These are phyloP conservation scores for Hyperoplus lanceolatus DNA, from an alignment of 2,797 vertebrate species.

Conservation along the genomic window DNA sequence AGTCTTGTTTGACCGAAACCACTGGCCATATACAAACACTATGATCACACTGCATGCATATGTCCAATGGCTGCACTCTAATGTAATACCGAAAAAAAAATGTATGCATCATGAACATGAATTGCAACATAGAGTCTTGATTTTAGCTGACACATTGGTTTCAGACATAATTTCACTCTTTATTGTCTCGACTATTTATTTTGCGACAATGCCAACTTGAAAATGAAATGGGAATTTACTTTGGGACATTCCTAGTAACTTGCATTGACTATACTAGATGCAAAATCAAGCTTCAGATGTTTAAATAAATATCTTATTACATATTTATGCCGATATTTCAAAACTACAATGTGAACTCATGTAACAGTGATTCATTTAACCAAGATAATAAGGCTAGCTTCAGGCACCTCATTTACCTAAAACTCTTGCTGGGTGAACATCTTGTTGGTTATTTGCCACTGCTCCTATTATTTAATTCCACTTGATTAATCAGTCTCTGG, in stretches of 20 bases:
- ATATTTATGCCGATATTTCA: not conserved
- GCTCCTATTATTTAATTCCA: not conserved
- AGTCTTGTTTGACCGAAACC: conserved; percentile 5
- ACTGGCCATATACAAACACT: not conserved
- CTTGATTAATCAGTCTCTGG: no score
- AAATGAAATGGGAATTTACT: not conserved
- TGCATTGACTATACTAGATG: not conserved
- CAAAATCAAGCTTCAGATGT: not conserved
- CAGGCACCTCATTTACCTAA: not conserved
- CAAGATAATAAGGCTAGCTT: not conserved
- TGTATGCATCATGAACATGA: not conserved
- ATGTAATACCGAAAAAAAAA: not conserved
- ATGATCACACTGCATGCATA: not conserved
- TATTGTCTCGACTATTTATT: not conserved
- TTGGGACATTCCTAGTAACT: not conserved
- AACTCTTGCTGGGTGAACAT: not conserved
- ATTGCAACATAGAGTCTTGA: not conserved
- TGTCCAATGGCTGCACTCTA: not conserved
- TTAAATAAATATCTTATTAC: not conserved
- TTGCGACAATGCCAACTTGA: not conserved
- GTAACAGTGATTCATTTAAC: not conserved
- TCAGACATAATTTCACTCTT: not conserved
- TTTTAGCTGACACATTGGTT: not conserved
- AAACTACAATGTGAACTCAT: not conserved
- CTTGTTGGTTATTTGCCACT: not conserved